phyloP scores from a whole-genome alignment of 2,113 vertebrate species.

The Elanus axillaris region DNA sequence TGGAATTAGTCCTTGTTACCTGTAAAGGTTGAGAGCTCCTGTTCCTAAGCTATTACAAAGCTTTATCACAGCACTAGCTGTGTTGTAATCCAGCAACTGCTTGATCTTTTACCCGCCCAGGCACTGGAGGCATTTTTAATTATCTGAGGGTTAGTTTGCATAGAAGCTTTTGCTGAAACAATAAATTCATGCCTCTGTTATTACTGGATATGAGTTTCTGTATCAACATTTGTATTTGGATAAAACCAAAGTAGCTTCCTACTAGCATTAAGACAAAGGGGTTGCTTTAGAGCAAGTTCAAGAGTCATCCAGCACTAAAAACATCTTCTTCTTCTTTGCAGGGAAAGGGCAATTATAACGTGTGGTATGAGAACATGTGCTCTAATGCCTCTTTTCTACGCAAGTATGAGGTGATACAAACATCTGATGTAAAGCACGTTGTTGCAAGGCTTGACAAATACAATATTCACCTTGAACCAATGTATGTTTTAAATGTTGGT shows the following conservation, averaged over 20 bases:
- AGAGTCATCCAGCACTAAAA: not conserved
- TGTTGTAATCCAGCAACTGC: constrained; percentile 33
- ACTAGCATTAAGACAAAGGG: not conserved
- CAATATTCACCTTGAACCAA: not conserved
- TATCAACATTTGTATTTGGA: constrained; percentile 17
- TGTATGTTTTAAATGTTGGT: not conserved
- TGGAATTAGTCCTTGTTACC: not conserved
- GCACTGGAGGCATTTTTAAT: constrained; percentile 48
- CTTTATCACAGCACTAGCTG: not conserved
- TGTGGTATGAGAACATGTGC: not conserved
- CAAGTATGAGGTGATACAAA: not conserved
- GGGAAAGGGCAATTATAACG: not conserved
- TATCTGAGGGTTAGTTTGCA: constrained; percentile 20
- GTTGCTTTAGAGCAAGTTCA: not conserved
- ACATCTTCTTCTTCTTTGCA: not conserved
- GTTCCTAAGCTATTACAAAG: not conserved
- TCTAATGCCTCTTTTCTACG: not conserved
- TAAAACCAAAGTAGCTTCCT: constrained; percentile 18
- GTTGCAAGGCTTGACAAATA: not conserved
- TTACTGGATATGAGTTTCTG: constrained; percentile 9
- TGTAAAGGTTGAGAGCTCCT: not conserved
- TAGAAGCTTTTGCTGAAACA: constrained; percentile 43
- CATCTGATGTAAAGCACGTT: not conserved
- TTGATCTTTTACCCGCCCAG: constrained; percentile 42
- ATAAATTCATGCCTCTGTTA: constrained; percentile 23